Percentiles rank a stretch among this genome's conserved stretches.
Conservation (phyloP, 37 sponge, comb jelly and placozoan species). For the Haliclona indistincta region DNA sequence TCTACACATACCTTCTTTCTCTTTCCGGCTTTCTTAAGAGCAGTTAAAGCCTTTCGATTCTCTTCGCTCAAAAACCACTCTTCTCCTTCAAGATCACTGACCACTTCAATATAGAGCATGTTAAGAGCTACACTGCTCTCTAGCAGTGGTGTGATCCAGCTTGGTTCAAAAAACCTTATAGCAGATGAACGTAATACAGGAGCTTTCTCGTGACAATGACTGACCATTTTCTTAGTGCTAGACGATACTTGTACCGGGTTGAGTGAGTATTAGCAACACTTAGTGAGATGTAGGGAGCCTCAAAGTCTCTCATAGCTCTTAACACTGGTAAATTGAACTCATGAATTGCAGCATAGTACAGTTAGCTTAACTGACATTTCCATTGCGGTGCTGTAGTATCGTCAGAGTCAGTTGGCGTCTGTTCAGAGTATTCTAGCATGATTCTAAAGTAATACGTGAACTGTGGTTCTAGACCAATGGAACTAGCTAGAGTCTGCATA, state of each 20-base stretch:
- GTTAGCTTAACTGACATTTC: slow-evolving; percentile 24
- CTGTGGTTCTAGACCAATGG: slow-evolving; percentile 14
- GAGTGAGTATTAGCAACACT: neutral
- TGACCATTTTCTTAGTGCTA: slow-evolving; percentile 46
- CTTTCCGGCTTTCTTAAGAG: slow-evolving; percentile 29
- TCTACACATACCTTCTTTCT: slow-evolving; percentile 69
- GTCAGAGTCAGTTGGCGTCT: neutral
- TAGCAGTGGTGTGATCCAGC: slow-evolving; percentile 11
- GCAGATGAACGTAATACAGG: neutral
- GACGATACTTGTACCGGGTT: slow-evolving; percentile 6
- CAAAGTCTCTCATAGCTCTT: slow-evolving; percentile 25
- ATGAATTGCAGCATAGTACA: neutral
- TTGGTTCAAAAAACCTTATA: slow-evolving; percentile 45
- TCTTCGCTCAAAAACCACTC: slow-evolving; percentile 4
- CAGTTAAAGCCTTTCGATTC: neutral
- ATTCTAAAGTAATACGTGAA: slow-evolving; percentile 56
- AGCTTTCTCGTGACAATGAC: neutral
- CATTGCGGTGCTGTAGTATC: neutral
- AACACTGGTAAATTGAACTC: slow-evolving; percentile 15
- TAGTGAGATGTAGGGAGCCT: slow-evolving; percentile 46
- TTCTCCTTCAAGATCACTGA: neutral
- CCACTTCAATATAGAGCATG: slow-evolving; percentile 49
- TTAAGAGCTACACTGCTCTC: slow-evolving; percentile 26
- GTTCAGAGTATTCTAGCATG: slow-evolving; percentile 25
- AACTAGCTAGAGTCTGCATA: slow-evolving; percentile 1